Evolutionary conservation across 2,113 vertebrate genomes (phyloP).

Genomic region (Meleagris gallopavo): DNA sequence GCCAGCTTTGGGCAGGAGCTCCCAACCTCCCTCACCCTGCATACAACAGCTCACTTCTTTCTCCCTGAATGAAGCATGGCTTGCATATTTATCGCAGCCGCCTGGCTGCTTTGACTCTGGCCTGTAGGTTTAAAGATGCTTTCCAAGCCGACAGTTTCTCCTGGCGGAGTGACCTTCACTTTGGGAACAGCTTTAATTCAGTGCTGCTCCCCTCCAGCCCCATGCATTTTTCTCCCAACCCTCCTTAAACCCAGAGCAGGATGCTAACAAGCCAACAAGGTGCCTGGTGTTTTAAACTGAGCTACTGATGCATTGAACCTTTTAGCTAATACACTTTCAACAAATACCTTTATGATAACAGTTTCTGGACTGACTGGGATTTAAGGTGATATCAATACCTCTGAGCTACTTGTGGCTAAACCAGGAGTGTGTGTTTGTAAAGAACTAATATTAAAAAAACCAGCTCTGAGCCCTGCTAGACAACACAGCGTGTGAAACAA

Average conservation of each 20-base stretch:
- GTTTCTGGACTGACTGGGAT: neutral
- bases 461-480: neutral
- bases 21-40: neutral
- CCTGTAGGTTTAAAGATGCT: neutral
- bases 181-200: neutral
- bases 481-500: neutral
- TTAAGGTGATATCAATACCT: neutral
- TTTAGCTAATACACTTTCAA: neutral
- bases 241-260: neutral
- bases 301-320: neutral
- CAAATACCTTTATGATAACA: neutral
- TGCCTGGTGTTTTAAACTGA: neutral
- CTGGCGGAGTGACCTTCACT: neutral
- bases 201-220: neutral
- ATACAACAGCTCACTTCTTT: constrained; percentile 29
- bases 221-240: neutral
- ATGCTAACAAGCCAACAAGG: neutral
- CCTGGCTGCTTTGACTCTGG: neutral
- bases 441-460: neutral
- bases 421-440: neutral
- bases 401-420: neutral
- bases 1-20: constrained; percentile 39
- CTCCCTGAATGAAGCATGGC: neutral
- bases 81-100: constrained; percentile 33
- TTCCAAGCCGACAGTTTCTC: neutral